phyloP scores from a whole-genome alignment of 2,113 vertebrate species.

The Etia nguti region DNA sequence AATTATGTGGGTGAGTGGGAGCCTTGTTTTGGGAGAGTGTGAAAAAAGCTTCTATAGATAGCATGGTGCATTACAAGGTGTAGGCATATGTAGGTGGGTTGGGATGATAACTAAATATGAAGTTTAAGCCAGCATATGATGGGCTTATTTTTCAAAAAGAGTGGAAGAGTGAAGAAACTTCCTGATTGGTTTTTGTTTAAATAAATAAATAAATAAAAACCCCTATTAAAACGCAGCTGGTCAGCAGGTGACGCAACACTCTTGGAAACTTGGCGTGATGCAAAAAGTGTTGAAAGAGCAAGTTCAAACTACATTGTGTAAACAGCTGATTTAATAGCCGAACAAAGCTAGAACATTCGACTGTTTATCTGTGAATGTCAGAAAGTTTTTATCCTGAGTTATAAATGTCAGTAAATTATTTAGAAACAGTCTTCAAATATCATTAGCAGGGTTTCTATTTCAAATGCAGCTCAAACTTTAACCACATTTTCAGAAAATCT shows the following conservation, averaged over 20 bases:
- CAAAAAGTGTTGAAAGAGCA: slow-evolving; percentile 8
- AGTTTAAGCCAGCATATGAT: not conserved
- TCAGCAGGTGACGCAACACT: slow-evolving; percentile 22
- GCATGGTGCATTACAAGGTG: not conserved
- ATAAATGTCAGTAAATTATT: not conserved
- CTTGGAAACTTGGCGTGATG: slow-evolving; percentile 25
- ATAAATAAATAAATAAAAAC: not conserved
- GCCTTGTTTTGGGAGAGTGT: not conserved
- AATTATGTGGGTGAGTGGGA: slow-evolving; percentile 43
- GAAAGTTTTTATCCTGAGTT: not conserved
- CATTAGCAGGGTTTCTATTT: not conserved
- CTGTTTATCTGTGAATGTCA: slow-evolving; percentile 11
- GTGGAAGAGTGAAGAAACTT: not conserved
- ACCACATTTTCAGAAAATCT: not conserved
- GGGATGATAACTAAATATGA: not conserved
- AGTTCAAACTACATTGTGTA: not conserved
- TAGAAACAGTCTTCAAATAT: not conserved
- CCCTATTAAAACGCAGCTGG: slow-evolving; percentile 22
- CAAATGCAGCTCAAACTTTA: not conserved
- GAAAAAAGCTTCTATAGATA: not conserved
- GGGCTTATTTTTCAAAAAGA: not conserved
- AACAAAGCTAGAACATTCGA: not conserved
- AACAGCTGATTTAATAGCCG: slow-evolving; percentile 1
- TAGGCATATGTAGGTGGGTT: not conserved
- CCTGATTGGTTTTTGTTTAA: not conserved